Conservation (phyloP, 53 echinoderm and acorn worm species). For the Zoroaster sp. region DNA sequence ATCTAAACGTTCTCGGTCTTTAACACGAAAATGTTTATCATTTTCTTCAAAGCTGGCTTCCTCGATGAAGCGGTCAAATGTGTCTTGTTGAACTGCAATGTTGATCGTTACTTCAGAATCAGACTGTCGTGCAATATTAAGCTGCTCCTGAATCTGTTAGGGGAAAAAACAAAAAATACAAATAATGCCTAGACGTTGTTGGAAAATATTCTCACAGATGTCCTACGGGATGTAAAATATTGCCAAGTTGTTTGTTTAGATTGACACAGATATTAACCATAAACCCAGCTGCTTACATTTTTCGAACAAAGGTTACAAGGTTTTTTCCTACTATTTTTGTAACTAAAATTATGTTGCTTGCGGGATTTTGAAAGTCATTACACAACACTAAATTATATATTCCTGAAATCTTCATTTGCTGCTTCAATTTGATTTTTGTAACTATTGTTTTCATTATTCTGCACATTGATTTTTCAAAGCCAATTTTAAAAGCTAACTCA, state of each 20-base stretch:
- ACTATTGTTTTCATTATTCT: not conserved
- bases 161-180: not conserved
- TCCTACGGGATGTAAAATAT: not conserved
- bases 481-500: not conserved
- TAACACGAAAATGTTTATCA: not conserved
- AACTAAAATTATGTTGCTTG: not conserved
- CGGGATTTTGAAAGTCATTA: not conserved
- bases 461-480: not conserved
- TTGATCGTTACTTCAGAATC: slow-evolving; percentile 12
- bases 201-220: not conserved
- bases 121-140: not conserved
- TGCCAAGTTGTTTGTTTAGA: not conserved
- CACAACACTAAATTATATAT: not conserved
- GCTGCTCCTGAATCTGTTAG: slow-evolving; percentile 27
- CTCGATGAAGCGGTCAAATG: not conserved
- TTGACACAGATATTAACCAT: not conserved
- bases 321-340: not conserved
- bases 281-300: not conserved
- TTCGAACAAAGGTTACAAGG: not conserved
- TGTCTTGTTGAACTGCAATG: slow-evolving; percentile 8
- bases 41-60: not conserved
- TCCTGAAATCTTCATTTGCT: not conserved
- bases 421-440: not conserved
- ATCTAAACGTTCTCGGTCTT: not conserved
- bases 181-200: not conserved